A percentile compares a stretch with the other conserved stretches of the same genome.
Conservation (phyloP, 2,797 vertebrate species). For the Microctenopoma lineatum region DNA sequence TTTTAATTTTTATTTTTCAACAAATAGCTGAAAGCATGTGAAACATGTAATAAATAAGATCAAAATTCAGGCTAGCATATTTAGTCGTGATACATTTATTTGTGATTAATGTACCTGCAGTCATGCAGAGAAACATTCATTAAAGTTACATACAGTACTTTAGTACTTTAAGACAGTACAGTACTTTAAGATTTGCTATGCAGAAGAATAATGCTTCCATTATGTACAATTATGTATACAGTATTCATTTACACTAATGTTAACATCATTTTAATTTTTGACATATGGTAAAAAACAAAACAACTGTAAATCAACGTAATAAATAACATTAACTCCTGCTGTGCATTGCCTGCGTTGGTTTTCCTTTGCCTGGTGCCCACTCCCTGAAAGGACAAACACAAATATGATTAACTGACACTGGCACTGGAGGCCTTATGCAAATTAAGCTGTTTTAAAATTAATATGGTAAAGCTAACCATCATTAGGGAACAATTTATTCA, state of each 20-base stretch:
- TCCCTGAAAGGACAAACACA: slow-evolving; percentile 14
- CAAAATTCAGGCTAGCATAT: neutral
- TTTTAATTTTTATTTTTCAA: neutral
- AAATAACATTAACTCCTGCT: slow-evolving; percentile 25
- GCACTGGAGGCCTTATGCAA: too few relatives aligned
- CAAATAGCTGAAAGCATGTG: neutral
- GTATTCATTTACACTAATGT: neutral
- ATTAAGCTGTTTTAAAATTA: too few relatives aligned
- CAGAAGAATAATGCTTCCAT: neutral
- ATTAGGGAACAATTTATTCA: too few relatives aligned
- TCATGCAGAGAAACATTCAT: neutral
- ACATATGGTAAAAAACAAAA: neutral
- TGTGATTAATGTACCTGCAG: slow-evolving; percentile 5
- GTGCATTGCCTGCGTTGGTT: neutral
- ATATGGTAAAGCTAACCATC: too few relatives aligned
- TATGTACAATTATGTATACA: neutral
- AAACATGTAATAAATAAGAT: neutral
- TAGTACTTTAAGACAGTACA: too few relatives aligned
- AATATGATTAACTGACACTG: neutral
- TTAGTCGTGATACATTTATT: neutral
- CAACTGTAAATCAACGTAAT: slow-evolving; percentile 11
- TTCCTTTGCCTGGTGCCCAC: neutral
- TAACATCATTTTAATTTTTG: neutral
- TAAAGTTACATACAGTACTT: neutral
- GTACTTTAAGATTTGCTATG: neutral